These are phyloP conservation scores for Mycalesis mineus DNA, from an alignment of 2,888 invertebrate species.

Conservation along the genomic window DNA sequence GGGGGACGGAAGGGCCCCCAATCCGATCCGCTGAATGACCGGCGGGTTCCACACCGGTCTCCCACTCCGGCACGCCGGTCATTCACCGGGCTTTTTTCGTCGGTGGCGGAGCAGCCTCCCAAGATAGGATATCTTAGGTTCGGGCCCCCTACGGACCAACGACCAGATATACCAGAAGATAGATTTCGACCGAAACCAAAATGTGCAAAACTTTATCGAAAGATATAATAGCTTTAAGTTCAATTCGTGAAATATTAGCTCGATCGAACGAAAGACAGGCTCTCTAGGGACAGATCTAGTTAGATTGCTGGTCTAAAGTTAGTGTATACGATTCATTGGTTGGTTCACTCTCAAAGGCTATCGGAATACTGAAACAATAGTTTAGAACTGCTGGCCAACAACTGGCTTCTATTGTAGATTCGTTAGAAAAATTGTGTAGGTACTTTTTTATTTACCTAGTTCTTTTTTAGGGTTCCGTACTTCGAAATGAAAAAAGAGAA, in stretches of 20 bases:
- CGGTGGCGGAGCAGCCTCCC: too few species aligned
- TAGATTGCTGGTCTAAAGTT: constrained; percentile 13
- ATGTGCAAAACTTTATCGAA: neutral
- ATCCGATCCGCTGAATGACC: too few species aligned
- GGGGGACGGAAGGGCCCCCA: too few species aligned
- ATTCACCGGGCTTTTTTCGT: too few species aligned
- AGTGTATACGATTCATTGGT: constrained; percentile 6
- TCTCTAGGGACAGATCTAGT: constrained; percentile 10
- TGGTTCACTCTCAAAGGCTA: constrained; percentile 5
- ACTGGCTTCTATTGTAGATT: neutral
- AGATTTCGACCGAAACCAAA: too few species aligned
- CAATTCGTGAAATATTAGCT: constrained; percentile 15
- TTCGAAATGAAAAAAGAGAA: too few species aligned
- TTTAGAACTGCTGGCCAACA: neutral
- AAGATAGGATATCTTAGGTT: too few species aligned
- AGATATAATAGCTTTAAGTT: constrained; percentile 10
- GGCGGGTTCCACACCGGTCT: too few species aligned
- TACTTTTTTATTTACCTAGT: neutral
- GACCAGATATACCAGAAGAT: neutral
- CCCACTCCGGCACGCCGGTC: too few species aligned
- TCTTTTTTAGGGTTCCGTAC: too few species aligned
- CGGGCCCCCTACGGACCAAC: too few species aligned
- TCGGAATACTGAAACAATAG: neutral
- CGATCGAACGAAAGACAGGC: neutral
- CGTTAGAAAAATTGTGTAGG: neutral